phyloP scores from a whole-genome alignment of 2,888 invertebrate genomes.

The Xanthorhoe spadicearia region DNA sequence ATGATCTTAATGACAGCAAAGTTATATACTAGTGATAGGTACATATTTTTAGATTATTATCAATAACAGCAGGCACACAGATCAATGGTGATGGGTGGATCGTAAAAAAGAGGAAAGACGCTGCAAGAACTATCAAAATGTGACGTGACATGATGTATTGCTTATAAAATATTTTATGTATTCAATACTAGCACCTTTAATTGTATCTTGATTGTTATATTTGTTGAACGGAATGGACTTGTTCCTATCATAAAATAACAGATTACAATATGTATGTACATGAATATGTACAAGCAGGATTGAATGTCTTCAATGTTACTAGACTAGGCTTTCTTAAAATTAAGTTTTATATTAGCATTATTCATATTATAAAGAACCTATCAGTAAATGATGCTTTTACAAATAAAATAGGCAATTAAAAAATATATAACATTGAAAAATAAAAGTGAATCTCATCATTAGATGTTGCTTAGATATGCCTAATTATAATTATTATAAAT shows the following conservation, averaged over 20 bases:
- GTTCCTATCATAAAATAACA: constrained; percentile 5
- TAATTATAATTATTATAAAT: not conserved
- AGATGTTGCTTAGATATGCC: not conserved
- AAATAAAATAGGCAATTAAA: not conserved
- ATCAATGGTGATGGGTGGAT: not conserved
- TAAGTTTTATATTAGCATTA: not conserved
- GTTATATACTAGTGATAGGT: not conserved
- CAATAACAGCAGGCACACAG: not conserved
- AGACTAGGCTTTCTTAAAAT: not conserved
- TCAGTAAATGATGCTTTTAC: not conserved
- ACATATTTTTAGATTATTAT: constrained; percentile 2
- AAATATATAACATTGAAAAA: not conserved
- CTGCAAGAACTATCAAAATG: not conserved
- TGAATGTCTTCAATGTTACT: not conserved
- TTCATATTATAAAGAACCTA: not conserved
- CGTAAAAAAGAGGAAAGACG: not conserved
- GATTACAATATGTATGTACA: constrained; percentile 7
- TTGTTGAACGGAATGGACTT: constrained; percentile 1
- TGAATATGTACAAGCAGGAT: not conserved
- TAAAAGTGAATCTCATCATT: not conserved
- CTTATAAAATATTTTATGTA: not conserved
- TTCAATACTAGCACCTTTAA: constrained; percentile 1
- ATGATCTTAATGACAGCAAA: not conserved
- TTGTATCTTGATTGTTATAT: not conserved
- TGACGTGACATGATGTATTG: not conserved